phyloP scores from a whole-genome alignment of 2,888 invertebrate genomes.

The Schrankia costaestrigalis region DNA sequence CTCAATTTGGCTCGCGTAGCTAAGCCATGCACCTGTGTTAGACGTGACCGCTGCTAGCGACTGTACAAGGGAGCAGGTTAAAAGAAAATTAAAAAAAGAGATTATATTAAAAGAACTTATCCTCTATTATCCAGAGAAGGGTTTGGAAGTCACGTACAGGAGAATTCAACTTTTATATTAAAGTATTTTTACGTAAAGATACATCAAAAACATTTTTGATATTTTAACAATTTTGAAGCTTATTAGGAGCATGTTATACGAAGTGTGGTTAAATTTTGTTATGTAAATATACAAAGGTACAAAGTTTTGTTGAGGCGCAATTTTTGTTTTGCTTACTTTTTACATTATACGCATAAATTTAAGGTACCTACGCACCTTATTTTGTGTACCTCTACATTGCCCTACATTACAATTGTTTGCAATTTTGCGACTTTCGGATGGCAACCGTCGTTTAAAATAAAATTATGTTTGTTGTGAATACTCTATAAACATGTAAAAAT shows the following conservation, averaged over 20 bases:
- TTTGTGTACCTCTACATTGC: neutral
- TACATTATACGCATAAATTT: constrained; percentile 7
- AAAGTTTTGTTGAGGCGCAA: constrained; percentile 9
- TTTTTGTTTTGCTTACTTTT: constrained; percentile 7
- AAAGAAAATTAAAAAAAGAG: constrained; percentile 42
- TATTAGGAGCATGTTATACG: constrained; percentile 4
- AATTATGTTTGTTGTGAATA: too few relatives aligned
- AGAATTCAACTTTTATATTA: constrained; percentile 23
- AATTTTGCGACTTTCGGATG: too few relatives aligned
- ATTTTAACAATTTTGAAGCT: constrained; percentile 1
- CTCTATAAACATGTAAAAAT: too few relatives aligned
- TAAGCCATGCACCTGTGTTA: constrained; percentile 49
- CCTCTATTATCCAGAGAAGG: constrained; percentile 37
- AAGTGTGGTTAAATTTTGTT: constrained; percentile 7
- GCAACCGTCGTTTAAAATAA: too few relatives aligned
- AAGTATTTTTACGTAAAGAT: constrained; percentile 7
- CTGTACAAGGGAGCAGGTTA: constrained; percentile 36
- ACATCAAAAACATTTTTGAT: constrained; percentile 8
- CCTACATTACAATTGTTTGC: too few relatives aligned
- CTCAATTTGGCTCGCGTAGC: constrained; percentile 47
- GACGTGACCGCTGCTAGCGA: constrained; percentile 45
- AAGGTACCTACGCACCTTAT: neutral
- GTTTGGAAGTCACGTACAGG: constrained; percentile 39
- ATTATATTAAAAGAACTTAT: constrained; percentile 35
- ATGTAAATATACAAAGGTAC: constrained; percentile 2